Percentiles rank a stretch among this genome's conserved stretches.
Conservation (phyloP, 2,113 vertebrate genomes). For the Opisthocomus hoazin region DNA sequence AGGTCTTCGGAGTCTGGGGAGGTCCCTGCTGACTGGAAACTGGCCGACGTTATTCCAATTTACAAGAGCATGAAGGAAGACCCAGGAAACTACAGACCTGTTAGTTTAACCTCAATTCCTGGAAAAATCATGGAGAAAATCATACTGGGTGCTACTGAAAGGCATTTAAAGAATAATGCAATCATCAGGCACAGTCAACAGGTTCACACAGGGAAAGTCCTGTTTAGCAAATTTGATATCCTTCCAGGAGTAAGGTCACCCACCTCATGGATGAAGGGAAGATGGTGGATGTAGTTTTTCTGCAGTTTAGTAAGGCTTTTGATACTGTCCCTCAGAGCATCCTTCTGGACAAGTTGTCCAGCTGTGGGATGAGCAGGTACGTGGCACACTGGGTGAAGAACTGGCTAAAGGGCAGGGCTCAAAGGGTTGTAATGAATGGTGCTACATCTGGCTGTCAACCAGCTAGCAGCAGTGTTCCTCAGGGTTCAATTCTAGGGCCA, state of each 20-base stretch:
- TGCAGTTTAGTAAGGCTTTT: not conserved
- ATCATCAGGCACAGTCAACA: too few relatives aligned
- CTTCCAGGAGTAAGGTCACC: not conserved
- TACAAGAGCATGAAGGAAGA: not conserved
- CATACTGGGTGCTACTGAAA: not conserved
- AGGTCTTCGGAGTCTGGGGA: not conserved
- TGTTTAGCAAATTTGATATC: not conserved
- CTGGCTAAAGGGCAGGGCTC: not conserved
- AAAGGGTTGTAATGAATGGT: not conserved
- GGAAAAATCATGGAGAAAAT: not conserved
- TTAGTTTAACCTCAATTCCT: not conserved
- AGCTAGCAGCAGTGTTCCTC: rapidly evolving
- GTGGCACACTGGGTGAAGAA: not conserved
- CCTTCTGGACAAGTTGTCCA: not conserved
- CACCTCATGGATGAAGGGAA: not conserved
- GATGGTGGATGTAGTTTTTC: rapidly evolving
- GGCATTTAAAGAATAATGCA: not conserved
- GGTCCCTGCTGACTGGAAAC: not conserved
- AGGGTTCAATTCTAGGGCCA: not conserved
- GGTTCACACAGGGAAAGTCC: not conserved
- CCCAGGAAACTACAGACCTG: not conserved
- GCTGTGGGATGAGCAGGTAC: not conserved
- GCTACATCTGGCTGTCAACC: not conserved
- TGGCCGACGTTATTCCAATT: not conserved
- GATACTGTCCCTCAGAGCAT: not conserved